A percentile compares a stretch with the other conserved stretches of the same genome.
These are phyloP conservation scores for Strigamia maritima DNA, from an alignment of 2,888 invertebrate species.

Conservation along the genomic window DNA sequence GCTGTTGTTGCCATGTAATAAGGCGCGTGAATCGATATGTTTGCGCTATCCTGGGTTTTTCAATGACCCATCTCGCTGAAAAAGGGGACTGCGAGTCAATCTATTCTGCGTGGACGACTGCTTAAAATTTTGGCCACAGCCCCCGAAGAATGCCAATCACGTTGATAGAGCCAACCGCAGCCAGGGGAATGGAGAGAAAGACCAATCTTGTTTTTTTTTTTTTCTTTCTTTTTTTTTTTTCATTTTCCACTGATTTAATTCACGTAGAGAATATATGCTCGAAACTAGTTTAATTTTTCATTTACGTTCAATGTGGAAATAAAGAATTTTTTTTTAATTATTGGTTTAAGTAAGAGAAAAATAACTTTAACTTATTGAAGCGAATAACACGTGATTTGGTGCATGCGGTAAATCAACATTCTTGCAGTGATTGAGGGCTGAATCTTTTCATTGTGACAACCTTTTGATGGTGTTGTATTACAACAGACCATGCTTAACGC, in stretches of 20 bases:
- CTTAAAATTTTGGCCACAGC: conserved; percentile 32
- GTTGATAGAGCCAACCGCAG: conserved; percentile 32
- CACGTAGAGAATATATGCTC: background rate
- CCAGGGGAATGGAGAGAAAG: conserved; percentile 15
- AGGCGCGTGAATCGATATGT: conserved; percentile 15
- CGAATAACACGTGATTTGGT: conserved; percentile 18
- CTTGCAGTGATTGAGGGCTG: conserved; percentile 37
- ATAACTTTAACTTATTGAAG: conserved; percentile 29
- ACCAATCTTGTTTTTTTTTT: conserved; percentile 9
- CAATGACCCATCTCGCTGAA: conserved; percentile 17
- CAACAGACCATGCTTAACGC: conserved; percentile 27
- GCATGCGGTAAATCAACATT: conserved; percentile 37
- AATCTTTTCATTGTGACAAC: conserved; percentile 31
- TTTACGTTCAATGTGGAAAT: background rate
- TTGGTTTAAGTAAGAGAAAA: background rate
- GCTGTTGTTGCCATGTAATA: conserved; percentile 11
- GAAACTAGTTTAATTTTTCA: background rate
- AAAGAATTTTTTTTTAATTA: background rate
- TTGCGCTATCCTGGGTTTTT: conserved; percentile 11
- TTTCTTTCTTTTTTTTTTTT: background rate
- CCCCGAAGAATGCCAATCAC: conserved; percentile 31
- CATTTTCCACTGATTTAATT: background rate
- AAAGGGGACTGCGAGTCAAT: conserved; percentile 15
- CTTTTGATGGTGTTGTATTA: conserved; percentile 36
- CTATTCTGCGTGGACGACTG: conserved; percentile 32